A percentile compares a stretch with the other conserved stretches of the same genome.
Evolutionary conservation across 2,888 invertebrate genomes (phyloP).

Genomic region (Anthrax anthrax): DNA sequence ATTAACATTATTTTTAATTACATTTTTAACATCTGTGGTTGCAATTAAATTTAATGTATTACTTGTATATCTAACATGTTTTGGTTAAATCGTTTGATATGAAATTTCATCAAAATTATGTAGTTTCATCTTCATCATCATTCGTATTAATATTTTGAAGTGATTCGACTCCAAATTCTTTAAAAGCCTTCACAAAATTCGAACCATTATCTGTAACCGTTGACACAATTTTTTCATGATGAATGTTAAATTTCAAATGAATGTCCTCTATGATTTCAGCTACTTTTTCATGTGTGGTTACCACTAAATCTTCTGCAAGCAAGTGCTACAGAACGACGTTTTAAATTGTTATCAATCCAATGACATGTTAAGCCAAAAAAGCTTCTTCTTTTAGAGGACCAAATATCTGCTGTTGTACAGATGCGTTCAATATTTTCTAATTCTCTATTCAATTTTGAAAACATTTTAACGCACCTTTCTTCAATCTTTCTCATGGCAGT

Average conservation of each 20-base stretch:
- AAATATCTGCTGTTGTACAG: conserved; percentile 14
- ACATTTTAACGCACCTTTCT: too few relatives aligned
- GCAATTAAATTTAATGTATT: conserved; percentile 3
- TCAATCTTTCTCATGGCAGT: too few relatives aligned
- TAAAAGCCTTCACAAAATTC: too few relatives aligned
- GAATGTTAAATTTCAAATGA: conserved; percentile 3
- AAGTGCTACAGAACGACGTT: conserved; percentile 13
- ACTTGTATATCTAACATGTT: background rate
- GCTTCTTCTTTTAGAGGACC: conserved; percentile 15
- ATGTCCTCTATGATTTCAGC: too few relatives aligned
- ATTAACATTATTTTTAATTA: too few relatives aligned
- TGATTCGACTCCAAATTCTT: too few relatives aligned
- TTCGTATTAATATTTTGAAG: too few relatives aligned
- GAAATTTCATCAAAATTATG: too few relatives aligned
- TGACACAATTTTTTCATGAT: conserved; percentile 4
- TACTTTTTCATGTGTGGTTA: too few relatives aligned
- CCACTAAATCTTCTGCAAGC: conserved; percentile 16
- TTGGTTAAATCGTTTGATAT: background rate
- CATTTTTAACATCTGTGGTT: background rate
- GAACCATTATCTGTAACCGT: too few relatives aligned
- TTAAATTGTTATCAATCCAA: conserved; percentile 13
- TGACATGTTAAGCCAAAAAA: conserved; percentile 16
- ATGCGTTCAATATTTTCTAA: conserved; percentile 8
- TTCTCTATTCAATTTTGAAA: too few relatives aligned
- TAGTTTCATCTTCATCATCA: too few relatives aligned